A percentile compares a stretch with the other conserved stretches of the same genome.
Evolutionary conservation across 2,797 vertebrate species (phyloP).

Genomic region (Jordanella pulchra): DNA sequence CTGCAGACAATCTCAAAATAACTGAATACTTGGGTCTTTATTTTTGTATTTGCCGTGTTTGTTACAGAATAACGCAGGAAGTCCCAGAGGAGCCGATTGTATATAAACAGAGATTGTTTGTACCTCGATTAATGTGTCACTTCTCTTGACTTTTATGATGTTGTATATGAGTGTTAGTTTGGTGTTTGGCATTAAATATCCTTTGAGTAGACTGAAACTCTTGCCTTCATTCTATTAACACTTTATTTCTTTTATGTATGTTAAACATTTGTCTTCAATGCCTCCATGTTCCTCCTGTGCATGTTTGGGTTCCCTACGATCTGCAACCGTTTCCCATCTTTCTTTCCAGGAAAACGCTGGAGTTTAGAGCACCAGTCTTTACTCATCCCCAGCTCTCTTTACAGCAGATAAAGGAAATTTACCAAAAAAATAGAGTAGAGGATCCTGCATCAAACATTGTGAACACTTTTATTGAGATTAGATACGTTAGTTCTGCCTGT

Average conservation of each 20-base stretch:
- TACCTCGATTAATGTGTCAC: slow-evolving; percentile 74
- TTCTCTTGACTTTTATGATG: slow-evolving; percentile 77
- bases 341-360: background rate
- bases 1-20: slow-evolving; percentile 75
- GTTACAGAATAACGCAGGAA: slow-evolving; percentile 50
- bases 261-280: background rate
- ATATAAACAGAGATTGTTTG: slow-evolving; percentile 77
- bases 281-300: background rate
- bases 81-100: slow-evolving; percentile 67
- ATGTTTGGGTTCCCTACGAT: background rate
- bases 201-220: slow-evolving; percentile 72
- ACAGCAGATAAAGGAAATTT: background rate
- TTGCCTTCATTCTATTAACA: background rate
- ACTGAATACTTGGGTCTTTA: slow-evolving; percentile 76
- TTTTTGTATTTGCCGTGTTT: slow-evolving; percentile 77
- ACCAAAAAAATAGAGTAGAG: background rate
- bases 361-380: background rate
- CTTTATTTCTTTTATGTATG: background rate
- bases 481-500: background rate
- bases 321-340: no score
- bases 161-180: slow-evolving; percentile 83
- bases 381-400: background rate
- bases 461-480: slow-evolving; percentile 14
- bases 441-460: background rate
- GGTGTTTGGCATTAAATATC: slow-evolving; percentile 85